Conservation (phyloP, 2,888 invertebrate genomes). For the Cheilosia vulpina region DNA sequence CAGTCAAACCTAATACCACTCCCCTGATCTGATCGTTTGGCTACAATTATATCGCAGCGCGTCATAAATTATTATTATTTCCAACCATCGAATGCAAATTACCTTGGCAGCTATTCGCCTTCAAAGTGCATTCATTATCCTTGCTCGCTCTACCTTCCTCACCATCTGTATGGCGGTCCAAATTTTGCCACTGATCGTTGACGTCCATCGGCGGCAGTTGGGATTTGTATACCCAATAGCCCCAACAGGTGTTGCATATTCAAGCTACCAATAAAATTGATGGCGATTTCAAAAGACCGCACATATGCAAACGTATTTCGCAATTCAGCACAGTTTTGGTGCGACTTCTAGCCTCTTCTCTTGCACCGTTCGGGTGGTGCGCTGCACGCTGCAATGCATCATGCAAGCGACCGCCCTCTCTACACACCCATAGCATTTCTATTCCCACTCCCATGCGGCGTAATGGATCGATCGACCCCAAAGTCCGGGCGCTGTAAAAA, state of each 20-base stretch:
- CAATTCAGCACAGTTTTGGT: background rate
- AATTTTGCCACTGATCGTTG: constrained; percentile 31
- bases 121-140: constrained; percentile 33
- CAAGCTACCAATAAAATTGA: constrained; percentile 47
- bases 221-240: constrained; percentile 38
- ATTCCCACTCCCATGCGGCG: constrained; percentile 12
- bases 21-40: background rate
- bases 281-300: constrained; percentile 31
- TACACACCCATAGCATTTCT: background rate
- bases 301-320: background rate
- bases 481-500: constrained; percentile 54
- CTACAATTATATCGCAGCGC: background rate
- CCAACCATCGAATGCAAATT: constrained; percentile 13
- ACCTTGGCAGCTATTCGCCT: constrained; percentile 23
- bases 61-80: constrained; percentile 14
- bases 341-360: background rate
- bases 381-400: constrained; percentile 5
- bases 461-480: constrained; percentile 46
- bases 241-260: constrained; percentile 58
- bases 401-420: constrained; percentile 15
- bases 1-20: background rate
- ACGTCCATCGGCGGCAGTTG: constrained; percentile 10
- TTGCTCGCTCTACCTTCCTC: constrained; percentile 4
- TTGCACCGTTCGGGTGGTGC: constrained; percentile 15
- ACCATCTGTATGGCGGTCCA: background rate